phyloP scores from a whole-genome alignment of 2,797 vertebrate genomes.

The Pantherophis vulpinus region DNA sequence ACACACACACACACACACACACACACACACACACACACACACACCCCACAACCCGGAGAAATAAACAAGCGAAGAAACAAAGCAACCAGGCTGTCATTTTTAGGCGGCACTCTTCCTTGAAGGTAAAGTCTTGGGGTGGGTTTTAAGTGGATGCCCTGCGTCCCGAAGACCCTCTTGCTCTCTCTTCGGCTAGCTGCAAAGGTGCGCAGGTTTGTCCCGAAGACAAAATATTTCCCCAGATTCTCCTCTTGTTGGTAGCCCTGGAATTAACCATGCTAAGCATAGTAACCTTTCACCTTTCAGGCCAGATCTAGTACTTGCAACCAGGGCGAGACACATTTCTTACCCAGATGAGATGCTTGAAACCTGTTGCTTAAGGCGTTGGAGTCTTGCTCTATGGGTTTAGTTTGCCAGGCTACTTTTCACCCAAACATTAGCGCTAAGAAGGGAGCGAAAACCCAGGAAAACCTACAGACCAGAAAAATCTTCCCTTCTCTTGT shows the following conservation, averaged over 20 bases:
- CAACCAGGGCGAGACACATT: not conserved
- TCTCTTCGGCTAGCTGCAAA: not conserved
- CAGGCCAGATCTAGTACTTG: not conserved
- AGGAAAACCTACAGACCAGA: constrained; percentile 27
- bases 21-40: too few species aligned
- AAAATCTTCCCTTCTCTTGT: constrained; percentile 15
- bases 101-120: not conserved
- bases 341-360: not conserved
- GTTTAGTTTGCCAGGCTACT: not conserved
- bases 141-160: constrained; percentile 11
- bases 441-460: not conserved
- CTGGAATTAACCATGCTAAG: constrained; percentile 24
- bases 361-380: constrained; percentile 62
- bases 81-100: constrained; percentile 49
- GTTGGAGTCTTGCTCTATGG: not conserved
- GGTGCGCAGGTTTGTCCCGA: not conserved
- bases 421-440: constrained; percentile 20
- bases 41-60: not conserved
- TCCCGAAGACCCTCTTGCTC: constrained; percentile 41
- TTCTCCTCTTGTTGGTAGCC: not conserved
- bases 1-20: too few species aligned
- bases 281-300: not conserved
- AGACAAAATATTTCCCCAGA: not conserved
- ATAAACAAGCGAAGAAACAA: constrained; percentile 32
- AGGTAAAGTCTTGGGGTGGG: not conserved